A percentile compares a stretch with the other conserved stretches of the same genome.
Evolutionary conservation across 2,888 invertebrate species (phyloP).

Genomic region (Cryptus armator): DNA sequence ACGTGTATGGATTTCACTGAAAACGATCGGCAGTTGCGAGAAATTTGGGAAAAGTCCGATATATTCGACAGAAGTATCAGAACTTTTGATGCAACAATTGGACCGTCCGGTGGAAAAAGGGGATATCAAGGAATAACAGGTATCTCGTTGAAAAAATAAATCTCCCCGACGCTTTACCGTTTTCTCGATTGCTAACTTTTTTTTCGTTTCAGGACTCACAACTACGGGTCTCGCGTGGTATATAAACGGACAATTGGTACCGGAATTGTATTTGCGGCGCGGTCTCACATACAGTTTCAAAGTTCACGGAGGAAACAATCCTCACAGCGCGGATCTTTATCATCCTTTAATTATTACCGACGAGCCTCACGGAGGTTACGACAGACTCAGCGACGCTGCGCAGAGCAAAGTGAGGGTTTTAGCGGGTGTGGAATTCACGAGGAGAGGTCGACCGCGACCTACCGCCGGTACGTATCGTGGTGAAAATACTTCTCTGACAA

Average conservation of each 20-base stretch:
- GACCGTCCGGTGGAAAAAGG: slow-evolving; percentile 93
- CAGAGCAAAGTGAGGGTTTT: slow-evolving; percentile 91
- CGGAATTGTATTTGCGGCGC: slow-evolving; percentile 94
- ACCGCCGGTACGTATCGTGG: slow-evolving; percentile 87
- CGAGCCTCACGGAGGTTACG: slow-evolving; percentile 94
- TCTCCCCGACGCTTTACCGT: background rate
- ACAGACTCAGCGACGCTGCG: slow-evolving; percentile 90
- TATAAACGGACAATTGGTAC: slow-evolving; percentile 95
- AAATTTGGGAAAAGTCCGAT: slow-evolving; percentile 86
- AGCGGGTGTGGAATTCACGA: slow-evolving; percentile 93
- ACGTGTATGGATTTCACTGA: slow-evolving; percentile 92
- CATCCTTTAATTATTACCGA: slow-evolving; percentile 96
- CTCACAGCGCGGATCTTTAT: slow-evolving; percentile 93
- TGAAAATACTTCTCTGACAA: slow-evolving; percentile 2
- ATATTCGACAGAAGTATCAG: slow-evolving; percentile 88
- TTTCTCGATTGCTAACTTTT: background rate
- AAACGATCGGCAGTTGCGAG: slow-evolving; percentile 79
- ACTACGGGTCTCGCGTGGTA: slow-evolving; percentile 94
- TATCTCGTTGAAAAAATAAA: slow-evolving; percentile 75
- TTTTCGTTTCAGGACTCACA: slow-evolving; percentile 86
- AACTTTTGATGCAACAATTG: slow-evolving; percentile 92
- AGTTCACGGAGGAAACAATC: slow-evolving; percentile 94
- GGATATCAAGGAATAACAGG: slow-evolving; percentile 92
- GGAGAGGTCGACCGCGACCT: slow-evolving; percentile 92
- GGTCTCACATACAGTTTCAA: slow-evolving; percentile 94